Percentiles rank a stretch among this genome's conserved stretches.
These are phyloP conservation scores for Papilio aristodemus DNA, from an alignment of 1,140 invertebrate genomes.

Conservation along the genomic window DNA sequence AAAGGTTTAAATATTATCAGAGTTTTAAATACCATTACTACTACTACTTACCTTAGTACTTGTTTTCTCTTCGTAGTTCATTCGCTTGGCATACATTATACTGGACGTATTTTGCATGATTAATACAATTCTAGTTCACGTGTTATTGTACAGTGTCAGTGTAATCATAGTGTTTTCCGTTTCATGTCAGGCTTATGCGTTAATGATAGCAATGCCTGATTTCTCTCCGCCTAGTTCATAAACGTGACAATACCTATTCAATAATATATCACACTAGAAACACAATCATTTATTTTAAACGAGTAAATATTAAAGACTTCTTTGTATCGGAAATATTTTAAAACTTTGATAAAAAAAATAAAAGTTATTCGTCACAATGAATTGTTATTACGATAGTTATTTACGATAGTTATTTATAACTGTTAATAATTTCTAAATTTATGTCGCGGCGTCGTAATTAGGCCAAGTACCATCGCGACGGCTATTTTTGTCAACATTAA, in stretches of 20 bases:
- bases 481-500: conserved; percentile 1
- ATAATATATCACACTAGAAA: neutral
- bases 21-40: neutral
- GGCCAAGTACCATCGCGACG: conserved; percentile 17
- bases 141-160: neutral
- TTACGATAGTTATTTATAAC: too few species aligned
- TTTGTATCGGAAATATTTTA: neutral
- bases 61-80: neutral
- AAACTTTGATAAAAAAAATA: too few species aligned
- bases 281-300: neutral
- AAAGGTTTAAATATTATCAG: too few species aligned
- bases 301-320: neutral
- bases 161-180: conserved; percentile 33
- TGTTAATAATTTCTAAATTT: neutral
- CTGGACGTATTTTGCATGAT: neutral
- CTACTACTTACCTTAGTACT: neutral
- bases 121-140: neutral
- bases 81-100: neutral
- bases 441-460: conserved; percentile 1
- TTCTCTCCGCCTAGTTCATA: conserved; percentile 1
- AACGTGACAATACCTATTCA: conserved; percentile 4
- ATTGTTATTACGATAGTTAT: too few species aligned
- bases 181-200: conserved; percentile 22
- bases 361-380: too few species aligned
- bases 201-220: conserved; percentile 22